Conservation (phyloP, 1,140 invertebrate species). For the Atta texana region DNA sequence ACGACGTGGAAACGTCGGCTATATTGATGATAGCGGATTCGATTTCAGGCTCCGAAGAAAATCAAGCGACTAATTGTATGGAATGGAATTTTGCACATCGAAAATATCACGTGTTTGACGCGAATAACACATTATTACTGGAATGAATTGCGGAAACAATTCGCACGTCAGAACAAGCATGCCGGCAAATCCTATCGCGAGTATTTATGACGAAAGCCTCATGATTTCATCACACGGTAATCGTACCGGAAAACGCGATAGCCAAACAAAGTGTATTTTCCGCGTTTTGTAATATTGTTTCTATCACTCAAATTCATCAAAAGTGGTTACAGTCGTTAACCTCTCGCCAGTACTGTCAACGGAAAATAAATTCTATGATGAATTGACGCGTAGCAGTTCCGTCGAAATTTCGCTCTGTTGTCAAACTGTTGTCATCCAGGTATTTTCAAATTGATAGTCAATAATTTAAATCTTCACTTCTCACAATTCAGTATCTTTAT, state of each 20-base stretch:
- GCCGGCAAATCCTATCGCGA: conserved; percentile 39
- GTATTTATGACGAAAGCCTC: conserved; percentile 52
- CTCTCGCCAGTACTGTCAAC: conserved; percentile 27
- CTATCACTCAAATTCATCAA: conserved; percentile 57
- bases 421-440: conserved; percentile 27
- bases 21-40: background rate
- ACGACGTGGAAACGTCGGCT: conserved; percentile 25
- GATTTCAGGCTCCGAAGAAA: conserved; percentile 37
- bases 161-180: background rate
- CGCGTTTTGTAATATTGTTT: conserved; percentile 47
- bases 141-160: conserved; percentile 35
- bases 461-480: conserved; percentile 36
- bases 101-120: conserved; percentile 11
- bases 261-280: conserved; percentile 38
- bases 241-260: conserved; percentile 49
- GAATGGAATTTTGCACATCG: conserved; percentile 9
- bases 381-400: conserved; percentile 32
- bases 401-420: conserved; percentile 27
- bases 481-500: background rate
- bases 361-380: conserved; percentile 47
- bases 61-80: conserved; percentile 30
- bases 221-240: conserved; percentile 58
- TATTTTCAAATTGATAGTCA: conserved; percentile 39
- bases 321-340: conserved; percentile 54
- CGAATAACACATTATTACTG: conserved; percentile 41